Evolutionary conservation across 2,888 invertebrate species (phyloP).

Genomic region (Eristalis pertinax): DNA sequence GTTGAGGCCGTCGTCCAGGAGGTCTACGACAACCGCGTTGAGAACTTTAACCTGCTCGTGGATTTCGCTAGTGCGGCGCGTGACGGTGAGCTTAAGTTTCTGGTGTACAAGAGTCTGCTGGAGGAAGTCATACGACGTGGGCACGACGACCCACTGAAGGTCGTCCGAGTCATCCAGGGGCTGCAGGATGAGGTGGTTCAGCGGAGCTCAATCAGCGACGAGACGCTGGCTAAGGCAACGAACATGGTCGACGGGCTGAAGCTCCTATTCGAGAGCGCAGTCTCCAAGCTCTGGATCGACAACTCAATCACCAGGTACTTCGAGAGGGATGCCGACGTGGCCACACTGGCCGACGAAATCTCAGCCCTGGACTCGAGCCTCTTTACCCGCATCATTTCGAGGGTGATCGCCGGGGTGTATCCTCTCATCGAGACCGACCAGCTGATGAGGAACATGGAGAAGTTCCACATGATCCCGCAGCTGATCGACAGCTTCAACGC

Average conservation of each 20-base stretch:
- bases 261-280: constrained; percentile 53
- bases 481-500: constrained; percentile 50
- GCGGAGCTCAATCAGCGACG: constrained; percentile 32
- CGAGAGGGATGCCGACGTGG: constrained; percentile 35
- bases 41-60: constrained; percentile 49
- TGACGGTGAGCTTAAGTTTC: constrained; percentile 44
- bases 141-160: constrained; percentile 56
- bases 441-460: constrained; percentile 63
- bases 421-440: constrained; percentile 41
- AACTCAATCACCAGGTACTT: constrained; percentile 37
- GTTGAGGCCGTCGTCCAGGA: constrained; percentile 29
- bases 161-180: constrained; percentile 52
- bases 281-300: constrained; percentile 60
- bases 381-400: constrained; percentile 54
- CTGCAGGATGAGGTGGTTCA: constrained; percentile 55
- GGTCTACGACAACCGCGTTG: constrained; percentile 43
- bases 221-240: constrained; percentile 36
- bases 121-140: constrained; percentile 48
- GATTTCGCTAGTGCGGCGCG: constrained; percentile 57
- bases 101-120: constrained; percentile 46
- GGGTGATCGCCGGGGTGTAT: constrained; percentile 36
- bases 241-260: constrained; percentile 61
- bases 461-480: constrained; percentile 60
- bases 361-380: constrained; percentile 43
- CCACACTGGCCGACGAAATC: constrained; percentile 52